Conservation (phyloP, 30 jellyfish, hydroid and myxozoan species). For the Aurelia sp. region DNA sequence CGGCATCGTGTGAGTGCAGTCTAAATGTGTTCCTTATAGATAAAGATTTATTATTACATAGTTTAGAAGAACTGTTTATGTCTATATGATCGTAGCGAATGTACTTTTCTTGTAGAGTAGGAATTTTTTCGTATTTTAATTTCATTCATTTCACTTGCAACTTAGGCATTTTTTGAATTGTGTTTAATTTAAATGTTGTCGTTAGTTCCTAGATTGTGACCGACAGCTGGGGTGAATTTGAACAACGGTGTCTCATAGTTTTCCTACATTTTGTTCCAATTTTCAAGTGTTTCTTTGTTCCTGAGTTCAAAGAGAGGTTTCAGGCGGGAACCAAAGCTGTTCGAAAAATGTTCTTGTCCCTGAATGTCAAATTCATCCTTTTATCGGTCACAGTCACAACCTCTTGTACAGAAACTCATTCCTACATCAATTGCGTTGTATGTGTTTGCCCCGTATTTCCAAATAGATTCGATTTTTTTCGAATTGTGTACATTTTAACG, state of each 20-base stretch:
- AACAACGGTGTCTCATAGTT: too few species aligned
- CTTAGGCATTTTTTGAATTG: too few species aligned
- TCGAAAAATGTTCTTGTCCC: background rate
- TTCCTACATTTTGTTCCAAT: too few species aligned
- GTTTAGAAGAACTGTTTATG: background rate
- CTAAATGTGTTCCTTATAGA: slow-evolving; percentile 13
- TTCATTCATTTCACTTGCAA: too few species aligned
- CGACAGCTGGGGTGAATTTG: too few species aligned
- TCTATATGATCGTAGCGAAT: too few species aligned
- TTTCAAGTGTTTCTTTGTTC: too few species aligned
- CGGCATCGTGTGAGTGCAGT: too few species aligned
- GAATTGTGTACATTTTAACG: slow-evolving; percentile 2
- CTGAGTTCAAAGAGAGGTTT: background rate
- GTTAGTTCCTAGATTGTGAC: too few species aligned
- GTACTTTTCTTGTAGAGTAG: too few species aligned
- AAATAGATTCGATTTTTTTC: background rate
- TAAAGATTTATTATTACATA: background rate
- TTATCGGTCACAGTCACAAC: background rate
- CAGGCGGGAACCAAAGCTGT: background rate
- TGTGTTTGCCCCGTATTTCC: background rate
- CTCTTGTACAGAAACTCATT: background rate
- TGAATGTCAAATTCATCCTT: background rate
- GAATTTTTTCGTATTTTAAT: too few species aligned
- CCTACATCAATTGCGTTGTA: background rate
- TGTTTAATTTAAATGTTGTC: too few species aligned